These are phyloP conservation scores for Tetheella fluctuosa DNA, from an alignment of 2,888 invertebrate genomes.

Conservation along the genomic window DNA sequence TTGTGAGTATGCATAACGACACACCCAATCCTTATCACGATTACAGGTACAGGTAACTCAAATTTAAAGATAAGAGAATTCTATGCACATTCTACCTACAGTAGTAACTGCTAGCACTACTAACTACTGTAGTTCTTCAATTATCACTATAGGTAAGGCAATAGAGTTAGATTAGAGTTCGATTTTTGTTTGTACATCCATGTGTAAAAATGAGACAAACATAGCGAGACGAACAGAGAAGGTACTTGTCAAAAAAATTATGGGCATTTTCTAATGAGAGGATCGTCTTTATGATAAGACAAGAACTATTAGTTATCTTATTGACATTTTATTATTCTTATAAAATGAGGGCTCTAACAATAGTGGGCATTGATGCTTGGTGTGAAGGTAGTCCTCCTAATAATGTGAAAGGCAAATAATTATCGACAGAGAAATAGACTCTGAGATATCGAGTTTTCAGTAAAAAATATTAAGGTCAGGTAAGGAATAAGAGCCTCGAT, in stretches of 20 bases:
- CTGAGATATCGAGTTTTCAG: too few relatives aligned
- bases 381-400: too few relatives aligned
- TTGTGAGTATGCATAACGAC: slow-evolving; percentile 20
- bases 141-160: too few relatives aligned
- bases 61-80: slow-evolving; percentile 28
- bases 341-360: too few relatives aligned
- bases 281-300: background rate
- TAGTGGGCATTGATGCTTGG: too few relatives aligned
- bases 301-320: background rate
- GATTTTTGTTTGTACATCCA: background rate
- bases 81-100: background rate
- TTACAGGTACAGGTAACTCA: slow-evolving; percentile 23
- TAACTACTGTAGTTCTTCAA: too few relatives aligned
- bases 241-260: background rate
- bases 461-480: too few relatives aligned
- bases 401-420: too few relatives aligned
- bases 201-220: background rate
- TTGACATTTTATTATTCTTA: too few relatives aligned
- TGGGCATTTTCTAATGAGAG: background rate
- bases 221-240: background rate
- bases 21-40: slow-evolving; percentile 37
- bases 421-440: background rate
- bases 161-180: too few relatives aligned
- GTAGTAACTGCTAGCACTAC: too few relatives aligned
- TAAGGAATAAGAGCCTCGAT: too few relatives aligned